Percentiles rank a stretch among this genome's conserved stretches.
Conservation (phyloP, 1,140 invertebrate species). For the Paraescarpia echinospica region DNA sequence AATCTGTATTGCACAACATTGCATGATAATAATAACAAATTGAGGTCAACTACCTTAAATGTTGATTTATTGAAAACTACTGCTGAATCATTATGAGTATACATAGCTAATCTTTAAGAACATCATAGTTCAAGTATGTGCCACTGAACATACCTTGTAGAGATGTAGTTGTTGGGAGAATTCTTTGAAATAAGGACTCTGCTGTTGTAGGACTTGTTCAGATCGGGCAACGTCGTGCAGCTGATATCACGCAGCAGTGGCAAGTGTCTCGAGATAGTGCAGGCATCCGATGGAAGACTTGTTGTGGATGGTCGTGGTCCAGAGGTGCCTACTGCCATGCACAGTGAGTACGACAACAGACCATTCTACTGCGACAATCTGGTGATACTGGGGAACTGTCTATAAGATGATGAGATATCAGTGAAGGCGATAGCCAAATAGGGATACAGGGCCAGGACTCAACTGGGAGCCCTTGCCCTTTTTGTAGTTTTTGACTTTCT, state of each 20-base stretch:
- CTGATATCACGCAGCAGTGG: constrained; percentile 43
- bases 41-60: no score
- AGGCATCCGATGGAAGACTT: constrained; percentile 35
- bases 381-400: background rate
- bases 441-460: no score
- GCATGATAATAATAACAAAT: no score
- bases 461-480: no score
- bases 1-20: no score
- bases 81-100: no score
- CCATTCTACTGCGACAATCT: background rate
- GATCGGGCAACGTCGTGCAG: constrained; percentile 46
- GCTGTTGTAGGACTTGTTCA: constrained; percentile 40
- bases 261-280: constrained; percentile 41
- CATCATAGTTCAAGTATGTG: background rate
- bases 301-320: constrained; percentile 44
- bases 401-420: background rate
- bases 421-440: background rate
- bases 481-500: no score
- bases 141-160: background rate
- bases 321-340: constrained; percentile 25
- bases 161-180: background rate
- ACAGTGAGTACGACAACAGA: background rate
- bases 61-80: no score
- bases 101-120: background rate
- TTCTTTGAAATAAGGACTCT: background rate